A percentile compares a stretch with the other conserved stretches of the same genome.
These are phyloP conservation scores for Mycetomoellerius zeteki DNA, from an alignment of 1,140 invertebrate species.

Conservation along the genomic window DNA sequence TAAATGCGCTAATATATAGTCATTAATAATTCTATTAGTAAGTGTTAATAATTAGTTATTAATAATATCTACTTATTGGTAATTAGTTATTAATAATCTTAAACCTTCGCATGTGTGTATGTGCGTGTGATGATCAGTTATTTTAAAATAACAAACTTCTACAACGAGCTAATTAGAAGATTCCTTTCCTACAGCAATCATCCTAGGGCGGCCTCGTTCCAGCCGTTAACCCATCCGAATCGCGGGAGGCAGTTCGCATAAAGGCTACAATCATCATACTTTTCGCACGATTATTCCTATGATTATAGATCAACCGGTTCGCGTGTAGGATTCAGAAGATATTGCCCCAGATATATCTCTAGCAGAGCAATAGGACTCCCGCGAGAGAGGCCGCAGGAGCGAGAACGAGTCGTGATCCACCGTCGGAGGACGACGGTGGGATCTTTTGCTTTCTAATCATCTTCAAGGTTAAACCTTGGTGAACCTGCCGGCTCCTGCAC, in stretches of 20 bases:
- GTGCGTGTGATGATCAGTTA: background rate
- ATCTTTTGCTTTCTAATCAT: slow-evolving; percentile 85
- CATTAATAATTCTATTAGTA: too few relatives aligned
- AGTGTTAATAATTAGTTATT: background rate
- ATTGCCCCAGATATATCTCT: slow-evolving; percentile 70
- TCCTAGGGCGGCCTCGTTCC: background rate
- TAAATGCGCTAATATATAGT: background rate
- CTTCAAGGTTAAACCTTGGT: slow-evolving; percentile 82
- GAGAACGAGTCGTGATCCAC: slow-evolving; percentile 83
- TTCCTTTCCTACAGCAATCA: background rate
- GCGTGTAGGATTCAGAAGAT: slow-evolving; percentile 21
- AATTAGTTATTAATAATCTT: background rate
- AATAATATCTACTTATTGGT: background rate
- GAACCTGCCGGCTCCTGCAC: slow-evolving; percentile 78
- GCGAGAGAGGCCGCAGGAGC: slow-evolving; percentile 76
- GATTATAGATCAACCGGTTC: slow-evolving; percentile 39
- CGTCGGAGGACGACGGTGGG: slow-evolving; percentile 71
- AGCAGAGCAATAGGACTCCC: slow-evolving; percentile 66
- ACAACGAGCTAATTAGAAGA: background rate
- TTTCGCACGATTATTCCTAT: slow-evolving; percentile 51
- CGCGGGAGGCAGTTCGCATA: slow-evolving; percentile 37
- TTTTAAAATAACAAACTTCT: background rate
- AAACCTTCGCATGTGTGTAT: background rate
- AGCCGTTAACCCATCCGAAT: background rate
- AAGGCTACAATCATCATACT: slow-evolving; percentile 54